These are phyloP conservation scores for Macrocentrus cingulum DNA, from an alignment of 1,140 invertebrate species.

Conservation along the genomic window DNA sequence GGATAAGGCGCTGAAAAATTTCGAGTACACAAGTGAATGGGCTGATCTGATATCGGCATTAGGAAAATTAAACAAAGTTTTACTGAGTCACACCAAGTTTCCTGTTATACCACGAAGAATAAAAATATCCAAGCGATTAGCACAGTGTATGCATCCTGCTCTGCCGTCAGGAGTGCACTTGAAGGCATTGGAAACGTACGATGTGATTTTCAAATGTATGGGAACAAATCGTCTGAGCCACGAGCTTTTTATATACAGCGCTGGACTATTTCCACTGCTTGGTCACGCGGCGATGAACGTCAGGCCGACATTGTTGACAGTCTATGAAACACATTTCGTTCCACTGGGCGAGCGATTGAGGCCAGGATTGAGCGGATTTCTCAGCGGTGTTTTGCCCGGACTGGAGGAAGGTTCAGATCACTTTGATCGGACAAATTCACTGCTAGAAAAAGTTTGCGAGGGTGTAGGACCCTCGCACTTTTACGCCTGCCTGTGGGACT, in stretches of 20 bases:
- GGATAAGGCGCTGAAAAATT: slow-evolving; percentile 89
- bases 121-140: slow-evolving; percentile 88
- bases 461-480: slow-evolving; percentile 80
- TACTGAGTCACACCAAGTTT: slow-evolving; percentile 77
- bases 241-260: slow-evolving; percentile 86
- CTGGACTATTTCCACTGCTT: slow-evolving; percentile 85
- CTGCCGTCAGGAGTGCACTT: slow-evolving; percentile 90
- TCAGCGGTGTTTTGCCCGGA: slow-evolving; percentile 82
- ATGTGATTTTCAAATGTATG: slow-evolving; percentile 90
- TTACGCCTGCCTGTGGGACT: slow-evolving; percentile 89
- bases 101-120: slow-evolving; percentile 87
- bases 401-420: slow-evolving; percentile 91
- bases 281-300: slow-evolving; percentile 91
- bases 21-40: slow-evolving; percentile 95
- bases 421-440: slow-evolving; percentile 77
- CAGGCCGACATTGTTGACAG: slow-evolving; percentile 76
- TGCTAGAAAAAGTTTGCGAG: slow-evolving; percentile 79
- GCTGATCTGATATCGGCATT: slow-evolving; percentile 91
- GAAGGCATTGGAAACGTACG: slow-evolving; percentile 92
- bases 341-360: slow-evolving; percentile 78
- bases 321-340: slow-evolving; percentile 92
- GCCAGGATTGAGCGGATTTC: slow-evolving; percentile 84
- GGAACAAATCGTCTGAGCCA: slow-evolving; percentile 79
- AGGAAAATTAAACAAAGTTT: slow-evolving; percentile 89
- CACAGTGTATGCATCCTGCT: slow-evolving; percentile 94